These are phyloP conservation scores for Peromyscus aztecus DNA, from an alignment of 2,797 vertebrate species.

Conservation along the genomic window DNA sequence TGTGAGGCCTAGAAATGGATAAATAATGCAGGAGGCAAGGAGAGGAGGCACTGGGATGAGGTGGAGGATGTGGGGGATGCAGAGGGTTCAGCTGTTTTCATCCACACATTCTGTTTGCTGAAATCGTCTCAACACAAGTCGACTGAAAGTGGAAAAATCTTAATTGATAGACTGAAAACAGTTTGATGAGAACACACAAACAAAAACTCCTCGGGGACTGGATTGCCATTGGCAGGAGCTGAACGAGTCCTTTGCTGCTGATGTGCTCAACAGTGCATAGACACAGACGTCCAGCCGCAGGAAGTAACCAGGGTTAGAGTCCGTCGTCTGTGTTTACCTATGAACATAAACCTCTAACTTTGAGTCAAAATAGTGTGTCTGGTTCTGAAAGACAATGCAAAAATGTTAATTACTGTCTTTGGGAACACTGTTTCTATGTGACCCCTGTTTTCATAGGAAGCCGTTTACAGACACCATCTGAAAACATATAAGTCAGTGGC, in stretches of 20 bases:
- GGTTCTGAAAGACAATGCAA: conserved; percentile 72
- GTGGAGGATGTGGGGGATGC: neutral
- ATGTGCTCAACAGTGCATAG: neutral
- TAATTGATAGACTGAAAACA: conserved; percentile 33
- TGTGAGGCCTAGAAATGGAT: neutral
- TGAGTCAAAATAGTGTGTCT: conserved; percentile 64
- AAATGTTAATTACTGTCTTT: conserved; percentile 77
- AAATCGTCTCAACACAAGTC: neutral
- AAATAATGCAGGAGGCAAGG: neutral
- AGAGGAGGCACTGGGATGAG: neutral
- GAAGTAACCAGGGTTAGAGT: neutral
- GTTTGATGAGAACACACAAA: neutral
- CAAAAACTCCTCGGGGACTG: neutral
- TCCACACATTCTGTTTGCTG: neutral
- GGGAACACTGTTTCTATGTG: conserved; percentile 61
- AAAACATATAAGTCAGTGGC: conserved; percentile 69
- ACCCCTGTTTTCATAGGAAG: conserved; percentile 68
- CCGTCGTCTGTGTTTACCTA: conserved; percentile 66
- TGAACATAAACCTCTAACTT: conserved; percentile 60
- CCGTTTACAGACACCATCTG: conserved; percentile 48
- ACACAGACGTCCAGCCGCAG: neutral
- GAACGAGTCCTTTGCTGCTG: neutral
- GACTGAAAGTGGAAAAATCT: neutral
- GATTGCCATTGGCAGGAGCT: neutral
- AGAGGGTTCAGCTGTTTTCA: neutral